Percentiles rank a stretch among this genome's conserved stretches.
Evolutionary conservation across 2,888 invertebrate species (phyloP).

Genomic region (Rhagonycha lutea): DNA sequence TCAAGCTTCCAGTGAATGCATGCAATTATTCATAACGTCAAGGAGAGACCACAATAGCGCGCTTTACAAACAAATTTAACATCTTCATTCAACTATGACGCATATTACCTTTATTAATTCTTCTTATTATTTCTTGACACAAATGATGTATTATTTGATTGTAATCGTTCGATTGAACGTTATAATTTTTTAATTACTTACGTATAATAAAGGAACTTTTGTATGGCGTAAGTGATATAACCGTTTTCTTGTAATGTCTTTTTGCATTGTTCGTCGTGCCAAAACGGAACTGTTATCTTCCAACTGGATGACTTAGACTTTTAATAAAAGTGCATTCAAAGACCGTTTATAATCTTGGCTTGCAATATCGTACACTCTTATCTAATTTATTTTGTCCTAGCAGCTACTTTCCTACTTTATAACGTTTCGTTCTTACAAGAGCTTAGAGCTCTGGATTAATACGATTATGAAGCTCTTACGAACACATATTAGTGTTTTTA

Average conservation of each 20-base stretch:
- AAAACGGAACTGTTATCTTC: constrained; percentile 7
- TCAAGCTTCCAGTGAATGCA: background rate
- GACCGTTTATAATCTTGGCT: constrained; percentile 5
- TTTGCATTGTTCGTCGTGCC: background rate
- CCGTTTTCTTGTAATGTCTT: background rate
- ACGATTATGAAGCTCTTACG: background rate
- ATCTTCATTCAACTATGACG: background rate
- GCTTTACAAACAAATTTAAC: background rate
- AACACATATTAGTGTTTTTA: background rate
- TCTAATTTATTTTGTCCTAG: constrained; percentile 7
- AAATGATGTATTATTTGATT: background rate
- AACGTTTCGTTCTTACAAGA: constrained; percentile 1
- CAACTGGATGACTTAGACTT: constrained; percentile 9
- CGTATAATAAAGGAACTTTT: background rate
- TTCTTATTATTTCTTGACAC: background rate
- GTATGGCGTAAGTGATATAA: background rate
- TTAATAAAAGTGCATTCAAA: constrained; percentile 16
- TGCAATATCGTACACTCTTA: constrained; percentile 4
- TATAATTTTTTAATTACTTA: background rate
- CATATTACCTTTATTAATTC: background rate
- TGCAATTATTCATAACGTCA: background rate
- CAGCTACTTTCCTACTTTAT: background rate
- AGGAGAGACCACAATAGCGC: background rate
- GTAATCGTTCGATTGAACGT: background rate
- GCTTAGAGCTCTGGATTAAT: background rate